These are phyloP conservation scores for Globodera rostochiensis DNA, from an alignment of 1,140 invertebrate species.

Conservation along the genomic window DNA sequence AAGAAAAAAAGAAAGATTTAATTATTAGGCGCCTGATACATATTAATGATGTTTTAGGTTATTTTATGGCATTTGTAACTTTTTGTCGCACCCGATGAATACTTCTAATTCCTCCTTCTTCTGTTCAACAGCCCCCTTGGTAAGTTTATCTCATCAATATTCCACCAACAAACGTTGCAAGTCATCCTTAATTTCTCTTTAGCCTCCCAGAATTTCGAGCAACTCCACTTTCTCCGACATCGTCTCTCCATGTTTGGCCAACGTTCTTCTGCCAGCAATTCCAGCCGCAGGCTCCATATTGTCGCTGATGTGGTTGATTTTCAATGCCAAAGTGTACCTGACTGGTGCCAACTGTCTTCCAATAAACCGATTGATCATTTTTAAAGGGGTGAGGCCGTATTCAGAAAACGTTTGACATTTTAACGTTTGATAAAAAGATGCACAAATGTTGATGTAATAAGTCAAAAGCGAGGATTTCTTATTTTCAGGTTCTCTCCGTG, in stretches of 20 bases:
- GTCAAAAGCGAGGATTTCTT: neutral
- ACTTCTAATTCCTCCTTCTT: neutral
- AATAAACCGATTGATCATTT: slow-evolving; percentile 6
- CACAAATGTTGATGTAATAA: neutral
- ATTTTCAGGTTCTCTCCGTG: slow-evolving; percentile 10
- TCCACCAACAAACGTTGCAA: no score
- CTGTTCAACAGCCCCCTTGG: neutral
- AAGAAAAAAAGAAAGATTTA: no score
- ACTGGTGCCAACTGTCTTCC: neutral
- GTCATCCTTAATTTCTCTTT: neutral
- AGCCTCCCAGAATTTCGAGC: neutral
- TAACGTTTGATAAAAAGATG: neutral
- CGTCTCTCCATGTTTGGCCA: slow-evolving; percentile 26
- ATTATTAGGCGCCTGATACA: no score
- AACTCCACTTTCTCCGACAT: slow-evolving; percentile 22
- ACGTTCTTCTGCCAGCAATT: slow-evolving; percentile 13
- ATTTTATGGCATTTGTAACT: neutral
- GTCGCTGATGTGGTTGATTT: slow-evolving; percentile 2
- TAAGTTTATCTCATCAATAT: neutral
- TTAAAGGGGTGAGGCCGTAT: slow-evolving; percentile 1
- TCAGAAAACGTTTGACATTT: no score
- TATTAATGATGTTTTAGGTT: neutral
- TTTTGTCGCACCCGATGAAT: neutral
- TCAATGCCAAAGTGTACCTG: neutral
- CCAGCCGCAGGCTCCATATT: slow-evolving; percentile 3